phyloP scores from a whole-genome alignment of 92 coral and sea anemone genomes.

The Actinostola sp. region DNA sequence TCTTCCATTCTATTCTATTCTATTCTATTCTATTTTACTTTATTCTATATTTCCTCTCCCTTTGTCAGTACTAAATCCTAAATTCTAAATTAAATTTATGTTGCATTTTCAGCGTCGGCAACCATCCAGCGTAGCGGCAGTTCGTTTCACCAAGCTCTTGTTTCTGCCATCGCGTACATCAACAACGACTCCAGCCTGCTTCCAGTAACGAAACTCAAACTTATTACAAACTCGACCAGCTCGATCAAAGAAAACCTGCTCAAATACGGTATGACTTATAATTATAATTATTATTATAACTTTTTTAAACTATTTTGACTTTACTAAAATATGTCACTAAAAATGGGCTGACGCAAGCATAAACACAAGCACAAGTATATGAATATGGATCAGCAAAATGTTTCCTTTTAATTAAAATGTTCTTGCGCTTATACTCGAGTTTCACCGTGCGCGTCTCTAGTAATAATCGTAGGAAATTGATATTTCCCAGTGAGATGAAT shows the following conservation, averaged over 20 bases:
- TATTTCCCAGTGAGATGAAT: neutral
- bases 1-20: neutral
- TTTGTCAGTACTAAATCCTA: neutral
- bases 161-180: conserved; percentile 50
- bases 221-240: conserved; percentile 11
- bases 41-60: neutral
- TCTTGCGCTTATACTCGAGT: too few species aligned
- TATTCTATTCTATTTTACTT: neutral
- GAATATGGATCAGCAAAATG: too few species aligned
- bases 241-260: conserved; percentile 32
- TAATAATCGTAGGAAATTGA: neutral
- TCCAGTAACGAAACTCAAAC: conserved; percentile 31
- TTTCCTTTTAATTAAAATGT: too few species aligned
- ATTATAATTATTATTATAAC: too few species aligned
- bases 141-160: conserved; percentile 12
- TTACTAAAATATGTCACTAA: too few species aligned
- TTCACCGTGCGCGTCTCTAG: too few species aligned
- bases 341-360: too few species aligned
- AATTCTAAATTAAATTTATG: too few species aligned
- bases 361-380: too few species aligned
- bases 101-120: conserved; percentile 7
- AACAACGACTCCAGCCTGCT: conserved; percentile 37
- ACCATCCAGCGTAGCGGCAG: neutral
- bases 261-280: conserved; percentile 56
- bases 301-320: too few species aligned